These are phyloP conservation scores for Zingel zingel DNA, from an alignment of 2,113 vertebrate species.

Conservation along the genomic window DNA sequence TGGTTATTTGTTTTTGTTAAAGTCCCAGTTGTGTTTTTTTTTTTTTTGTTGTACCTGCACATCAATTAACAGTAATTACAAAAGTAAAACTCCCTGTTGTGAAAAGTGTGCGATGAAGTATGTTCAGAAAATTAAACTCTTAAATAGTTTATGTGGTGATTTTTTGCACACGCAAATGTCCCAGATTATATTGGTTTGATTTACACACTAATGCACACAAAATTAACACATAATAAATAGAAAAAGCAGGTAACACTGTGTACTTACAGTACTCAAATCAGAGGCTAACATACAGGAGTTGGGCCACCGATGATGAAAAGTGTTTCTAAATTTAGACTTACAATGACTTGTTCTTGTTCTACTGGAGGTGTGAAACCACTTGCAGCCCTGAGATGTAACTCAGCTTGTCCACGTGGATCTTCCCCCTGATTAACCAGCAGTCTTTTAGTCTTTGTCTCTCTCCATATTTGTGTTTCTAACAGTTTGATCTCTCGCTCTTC, in stretches of 20 bases:
- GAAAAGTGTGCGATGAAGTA: constrained; percentile 45
- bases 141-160: constrained; percentile 39
- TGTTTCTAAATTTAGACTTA: constrained; percentile 43
- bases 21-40: constrained; percentile 30
- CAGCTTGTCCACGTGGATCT: constrained; percentile 49
- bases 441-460: background rate
- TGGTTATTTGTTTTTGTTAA: background rate
- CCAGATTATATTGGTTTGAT: constrained; percentile 52
- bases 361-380: constrained; percentile 53
- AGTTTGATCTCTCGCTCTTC: constrained; percentile 41
- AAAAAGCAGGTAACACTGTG: constrained; percentile 21
- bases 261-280: constrained; percentile 25
- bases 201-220: constrained; percentile 72
- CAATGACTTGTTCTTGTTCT: constrained; percentile 18
- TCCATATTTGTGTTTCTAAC: constrained; percentile 52
- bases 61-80: constrained; percentile 67
- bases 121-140: constrained; percentile 29
- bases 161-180: constrained; percentile 19
- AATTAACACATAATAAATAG: constrained; percentile 68
- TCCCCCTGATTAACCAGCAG: constrained; percentile 62
- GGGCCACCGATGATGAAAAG: constrained; percentile 37
- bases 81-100: constrained; percentile 32
- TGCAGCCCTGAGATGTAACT: constrained; percentile 62
- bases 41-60: too few species aligned
- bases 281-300: constrained; percentile 27